These are phyloP conservation scores for Sinocyclocheilus anophthalmus DNA, from an alignment of 2,113 vertebrate genomes.

Conservation along the genomic window DNA sequence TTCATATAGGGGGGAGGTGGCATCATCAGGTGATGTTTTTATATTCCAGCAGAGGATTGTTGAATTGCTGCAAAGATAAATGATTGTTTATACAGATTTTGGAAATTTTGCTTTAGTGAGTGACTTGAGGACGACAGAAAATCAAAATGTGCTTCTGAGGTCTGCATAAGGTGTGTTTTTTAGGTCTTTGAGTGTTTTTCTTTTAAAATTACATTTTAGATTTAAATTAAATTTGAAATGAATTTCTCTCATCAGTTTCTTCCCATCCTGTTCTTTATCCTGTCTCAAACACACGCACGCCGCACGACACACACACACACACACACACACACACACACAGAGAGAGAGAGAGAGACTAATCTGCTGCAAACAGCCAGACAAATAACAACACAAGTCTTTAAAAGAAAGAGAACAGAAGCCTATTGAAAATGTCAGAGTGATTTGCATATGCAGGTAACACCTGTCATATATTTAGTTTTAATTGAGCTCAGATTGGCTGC, in stretches of 20 bases:
- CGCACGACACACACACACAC: conserved; percentile 41
- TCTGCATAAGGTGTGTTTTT: not conserved
- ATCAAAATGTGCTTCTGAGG: not conserved
- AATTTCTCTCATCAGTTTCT: not conserved
- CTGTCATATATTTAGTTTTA: conserved; percentile 60
- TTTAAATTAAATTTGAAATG: not conserved
- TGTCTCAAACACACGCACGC: conserved; percentile 11
- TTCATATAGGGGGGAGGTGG: not conserved
- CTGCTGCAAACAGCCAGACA: not conserved
- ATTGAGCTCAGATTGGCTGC: conserved; percentile 66
- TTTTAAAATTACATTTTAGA: not conserved
- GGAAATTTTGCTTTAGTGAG: not conserved
- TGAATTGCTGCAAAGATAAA: not conserved
- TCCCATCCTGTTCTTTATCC: conserved; percentile 53
- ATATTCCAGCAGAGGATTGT: not conserved
- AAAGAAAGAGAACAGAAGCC: conserved; percentile 45
- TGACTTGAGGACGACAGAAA: not conserved
- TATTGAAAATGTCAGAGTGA: conserved; percentile 55
- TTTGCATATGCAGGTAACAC: conserved; percentile 62
- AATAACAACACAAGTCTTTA: not conserved
- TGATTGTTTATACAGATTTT: not conserved
- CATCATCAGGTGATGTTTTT: not conserved
- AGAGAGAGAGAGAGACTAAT: not conserved
- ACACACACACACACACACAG: not conserved
- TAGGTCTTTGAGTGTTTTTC: not conserved